Conservation (phyloP, 2,797 vertebrate genomes). For the Pseudopleuronectes americanus region DNA sequence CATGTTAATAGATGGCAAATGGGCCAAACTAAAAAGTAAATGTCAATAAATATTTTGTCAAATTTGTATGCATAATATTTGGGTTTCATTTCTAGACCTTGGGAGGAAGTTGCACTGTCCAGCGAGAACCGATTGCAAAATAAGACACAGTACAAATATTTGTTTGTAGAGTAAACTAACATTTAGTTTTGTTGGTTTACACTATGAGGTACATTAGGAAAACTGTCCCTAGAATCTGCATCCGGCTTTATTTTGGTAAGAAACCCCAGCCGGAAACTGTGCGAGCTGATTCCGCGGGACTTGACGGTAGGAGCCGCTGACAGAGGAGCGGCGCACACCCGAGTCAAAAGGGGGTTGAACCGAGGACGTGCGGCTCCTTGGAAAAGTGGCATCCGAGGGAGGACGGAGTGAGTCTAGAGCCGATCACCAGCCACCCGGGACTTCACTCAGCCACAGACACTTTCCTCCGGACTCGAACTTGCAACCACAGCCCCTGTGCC, state of each 20-base stretch:
- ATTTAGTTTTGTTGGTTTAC: no score
- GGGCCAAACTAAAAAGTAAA: no score
- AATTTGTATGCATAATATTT: no score
- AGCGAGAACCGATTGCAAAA: no score
- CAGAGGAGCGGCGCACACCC: conserved; percentile 60
- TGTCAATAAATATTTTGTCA: no score
- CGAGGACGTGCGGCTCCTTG: conserved; percentile 88
- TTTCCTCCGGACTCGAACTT: conserved; percentile 61
- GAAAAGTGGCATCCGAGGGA: conserved; percentile 82
- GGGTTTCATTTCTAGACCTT: no score
- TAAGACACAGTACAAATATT: no score
- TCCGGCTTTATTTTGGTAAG: conserved; percentile 67
- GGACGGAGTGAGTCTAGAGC: conserved; percentile 44
- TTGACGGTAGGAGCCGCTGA: conserved; percentile 69
- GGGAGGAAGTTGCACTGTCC: no score
- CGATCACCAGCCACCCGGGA: conserved; percentile 57
- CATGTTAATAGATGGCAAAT: no score
- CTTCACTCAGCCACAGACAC: conserved; percentile 36
- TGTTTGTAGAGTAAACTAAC: no score
- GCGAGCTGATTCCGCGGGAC: neutral
- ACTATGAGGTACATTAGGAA: neutral
- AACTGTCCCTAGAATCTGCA: neutral
- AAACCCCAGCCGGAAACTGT: conserved; percentile 29
- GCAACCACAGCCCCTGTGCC: conserved; percentile 8
- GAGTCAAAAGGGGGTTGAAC: conserved; percentile 81